These are phyloP conservation scores for Chelon auratus DNA, from an alignment of 2,797 vertebrate genomes.

Conservation along the genomic window DNA sequence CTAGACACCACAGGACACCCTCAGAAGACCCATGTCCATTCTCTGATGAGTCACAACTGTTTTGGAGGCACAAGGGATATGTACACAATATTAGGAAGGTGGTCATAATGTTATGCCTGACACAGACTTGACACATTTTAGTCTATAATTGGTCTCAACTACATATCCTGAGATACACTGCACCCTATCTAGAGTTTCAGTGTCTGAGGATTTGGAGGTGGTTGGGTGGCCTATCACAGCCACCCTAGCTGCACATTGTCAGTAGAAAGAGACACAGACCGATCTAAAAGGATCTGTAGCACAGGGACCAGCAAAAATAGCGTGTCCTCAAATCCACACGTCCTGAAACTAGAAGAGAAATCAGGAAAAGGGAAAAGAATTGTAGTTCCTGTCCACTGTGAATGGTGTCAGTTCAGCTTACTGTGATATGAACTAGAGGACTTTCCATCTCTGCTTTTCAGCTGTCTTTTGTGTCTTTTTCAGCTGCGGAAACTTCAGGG, in stretches of 20 bases:
- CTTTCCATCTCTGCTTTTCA: slow-evolving; percentile 29
- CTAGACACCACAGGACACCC: no score
- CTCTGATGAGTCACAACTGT: background rate
- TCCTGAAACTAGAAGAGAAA: slow-evolving; percentile 38
- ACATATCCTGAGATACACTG: background rate
- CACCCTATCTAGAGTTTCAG: background rate
- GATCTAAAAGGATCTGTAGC: slow-evolving; percentile 46
- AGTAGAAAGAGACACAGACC: slow-evolving; percentile 8
- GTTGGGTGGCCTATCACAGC: slow-evolving; percentile 16
- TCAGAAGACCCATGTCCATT: no score
- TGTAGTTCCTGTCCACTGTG: slow-evolving; percentile 1
- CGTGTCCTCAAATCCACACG: slow-evolving; percentile 52
- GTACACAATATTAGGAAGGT: no score
- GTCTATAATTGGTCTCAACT: background rate
- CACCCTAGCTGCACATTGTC: slow-evolving; percentile 2
- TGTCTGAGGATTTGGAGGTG: slow-evolving; percentile 9
- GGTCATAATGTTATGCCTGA: no score
- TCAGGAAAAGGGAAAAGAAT: slow-evolving; percentile 20
- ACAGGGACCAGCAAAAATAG: slow-evolving; percentile 65
- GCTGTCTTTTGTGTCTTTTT: background rate
- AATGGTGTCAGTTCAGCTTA: slow-evolving; percentile 32
- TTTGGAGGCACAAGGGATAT: no score
- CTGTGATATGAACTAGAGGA: slow-evolving; percentile 28
- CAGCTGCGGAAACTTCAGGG: slow-evolving; percentile 32
- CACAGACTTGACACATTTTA: background rate